Base-by-base conservation (phyloP, 2,113 vertebrate species). In the Phyllostomus discolor region DNA sequence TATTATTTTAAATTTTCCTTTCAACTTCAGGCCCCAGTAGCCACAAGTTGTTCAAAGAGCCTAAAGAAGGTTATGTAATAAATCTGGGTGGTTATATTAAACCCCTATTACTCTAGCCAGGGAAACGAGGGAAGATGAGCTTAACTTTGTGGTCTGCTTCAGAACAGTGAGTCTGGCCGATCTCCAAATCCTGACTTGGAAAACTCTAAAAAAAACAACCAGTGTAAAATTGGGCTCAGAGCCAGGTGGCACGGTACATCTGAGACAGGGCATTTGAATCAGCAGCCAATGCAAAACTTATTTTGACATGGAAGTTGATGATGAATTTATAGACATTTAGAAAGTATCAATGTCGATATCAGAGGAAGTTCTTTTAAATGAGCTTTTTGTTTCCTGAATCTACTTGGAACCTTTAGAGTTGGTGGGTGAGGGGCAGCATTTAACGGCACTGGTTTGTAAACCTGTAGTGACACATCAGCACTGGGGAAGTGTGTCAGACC, bases 291-390 rank as follows among this genome's bases (percentile, higher is more conserved):
- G 76, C 26, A 64, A 85, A 85, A 75, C 50, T 82, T 83, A 82
- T 72, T 92, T 92, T 78, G 50, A 73, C 54, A 52, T 88, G 31
- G 48, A 86, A 88, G n/a, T 67, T 94, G 81, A 46, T 87, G 80
- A 92, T 66, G 10, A 59, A 35, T 26, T 54, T 16, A 72, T 12
- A 48, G 50, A 26, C 16, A 81, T 72, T 95, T 88, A 46, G 81
- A 92, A 92, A 88, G 24, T 52, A 66, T 88, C 28, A 46, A 15
- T 50, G 24, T 70, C 22, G 75, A 33, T 66, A 50, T 88, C n/a
- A 86, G 24, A 57, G 43, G 82, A 76, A 95, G 10, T 19, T 31
- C 70, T 80, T 96, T 73, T 93, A 95, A 84, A 82, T 79, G 54
- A 90, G 14, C 20, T 3, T 75, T 91, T 94, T 94, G 15, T 95